Conservation (phyloP, 2,797 vertebrate species). For the Phoeniculus purpureus region DNA sequence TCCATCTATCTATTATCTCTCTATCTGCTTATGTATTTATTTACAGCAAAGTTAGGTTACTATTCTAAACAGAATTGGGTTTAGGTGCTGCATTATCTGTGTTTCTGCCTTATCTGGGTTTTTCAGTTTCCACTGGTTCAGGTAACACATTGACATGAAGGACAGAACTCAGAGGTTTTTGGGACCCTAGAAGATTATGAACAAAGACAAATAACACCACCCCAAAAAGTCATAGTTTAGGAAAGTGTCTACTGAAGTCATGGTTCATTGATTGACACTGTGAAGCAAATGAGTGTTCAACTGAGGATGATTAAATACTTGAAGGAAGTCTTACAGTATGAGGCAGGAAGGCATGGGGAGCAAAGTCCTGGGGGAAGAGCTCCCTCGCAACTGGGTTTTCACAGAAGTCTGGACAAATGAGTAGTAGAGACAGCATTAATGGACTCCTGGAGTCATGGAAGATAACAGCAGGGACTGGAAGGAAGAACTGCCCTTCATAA, state of each 20-base stretch:
- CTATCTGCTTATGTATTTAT: no score
- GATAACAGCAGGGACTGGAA: no score
- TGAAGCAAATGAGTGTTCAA: background rate
- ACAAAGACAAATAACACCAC: background rate
- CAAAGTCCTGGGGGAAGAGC: background rate
- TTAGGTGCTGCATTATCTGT: background rate
- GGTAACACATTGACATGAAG: background rate
- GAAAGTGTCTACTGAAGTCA: background rate
- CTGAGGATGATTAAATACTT: background rate
- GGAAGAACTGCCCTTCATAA: no score
- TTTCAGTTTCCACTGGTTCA: background rate
- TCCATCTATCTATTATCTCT: no score
- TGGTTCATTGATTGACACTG: background rate
- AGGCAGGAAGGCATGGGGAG: background rate
- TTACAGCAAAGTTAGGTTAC: background rate
- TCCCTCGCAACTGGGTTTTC: background rate
- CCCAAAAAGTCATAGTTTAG: background rate
- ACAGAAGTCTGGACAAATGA: background rate
- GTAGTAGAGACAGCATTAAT: background rate
- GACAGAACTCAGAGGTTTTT: background rate
- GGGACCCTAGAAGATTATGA: background rate
- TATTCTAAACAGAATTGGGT: background rate
- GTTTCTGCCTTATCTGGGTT: background rate
- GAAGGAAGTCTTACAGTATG: background rate
- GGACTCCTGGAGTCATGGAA: no score